Base-by-base conservation (phyloP, 2,888 invertebrate species). In the Agrilus cyanescens region DNA sequence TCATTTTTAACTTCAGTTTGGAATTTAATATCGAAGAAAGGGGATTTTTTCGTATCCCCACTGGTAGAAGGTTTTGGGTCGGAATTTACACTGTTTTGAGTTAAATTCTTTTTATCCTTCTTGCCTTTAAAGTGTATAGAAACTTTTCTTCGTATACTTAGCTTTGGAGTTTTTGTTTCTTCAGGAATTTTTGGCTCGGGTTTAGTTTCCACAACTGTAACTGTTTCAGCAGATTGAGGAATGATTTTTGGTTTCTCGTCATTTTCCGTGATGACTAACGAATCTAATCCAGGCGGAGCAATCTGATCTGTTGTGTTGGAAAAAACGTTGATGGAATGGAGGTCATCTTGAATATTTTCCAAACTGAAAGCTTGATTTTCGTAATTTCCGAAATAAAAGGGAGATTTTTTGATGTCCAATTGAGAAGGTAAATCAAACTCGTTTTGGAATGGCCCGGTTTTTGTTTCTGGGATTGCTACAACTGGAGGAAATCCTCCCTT, bases 111-210 rank as follows among this genome's bases (percentile, higher is more conserved):
- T 32, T 61, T 61, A 40, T 60, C 53, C 44, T 57, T 64, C 50
- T 61, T 63, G 1, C 66, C 66, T 47, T 67, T 68, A 51, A 69
- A 70, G 50, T 69, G 67, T 34, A 70, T 68, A 1, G 67, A 68
- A 8, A 69, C 68, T 52, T 68, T 67, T 32, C 63, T 54, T 25
- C 63, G 56, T 32, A 66, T 60, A 43, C 62, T 63, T 16, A 60
- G 44, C 50, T 65, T 65, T 5, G 60, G 57, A n/a, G 55, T 51
- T 49, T 61, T 53, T 4, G 38, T 12, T 8, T 45, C 46, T 10
- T 37, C 39, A 8, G 45, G 37, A 14, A 40, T 44, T 43, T 50
- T 48, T 30, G n/a, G 14, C 20, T 41, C 46, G 7, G 20, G 20
- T 20, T 44, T 41, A 20, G 40, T 47, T 25, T 25, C 10, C 10